Base-by-base conservation (phyloP, 2,113 vertebrate species). In the Poecilia latipinna region DNA sequence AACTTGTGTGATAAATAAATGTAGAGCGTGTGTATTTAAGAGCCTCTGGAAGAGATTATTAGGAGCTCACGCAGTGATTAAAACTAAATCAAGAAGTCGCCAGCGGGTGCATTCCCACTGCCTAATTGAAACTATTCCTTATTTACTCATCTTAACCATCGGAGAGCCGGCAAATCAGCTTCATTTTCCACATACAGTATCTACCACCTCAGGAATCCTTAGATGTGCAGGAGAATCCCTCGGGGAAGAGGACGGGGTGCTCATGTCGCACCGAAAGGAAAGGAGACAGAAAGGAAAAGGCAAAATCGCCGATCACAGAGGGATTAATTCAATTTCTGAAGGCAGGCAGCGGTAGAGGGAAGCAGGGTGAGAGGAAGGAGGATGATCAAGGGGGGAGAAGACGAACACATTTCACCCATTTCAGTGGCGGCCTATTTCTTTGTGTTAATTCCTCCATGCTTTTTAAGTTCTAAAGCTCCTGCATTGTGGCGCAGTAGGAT, bases 81-180 rank as follows among this genome's bases (percentile, higher is more conserved):
- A 86, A 90, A 88, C 69, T 80, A 84, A 88, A 57, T 88, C 77
- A 83, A 93, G 89, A 85, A 76, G 85, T 76, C 19, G 87, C 92
- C 91, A 33, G 74, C 74, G 89, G 91, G 83, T 86, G 88, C 87
- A 79, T 91, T 90, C 84, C 82, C 83, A 26, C 74, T 17, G 72
- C 79, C 84, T 94, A 92, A 93, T 94, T 88, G 92, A 94, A 94
- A 90, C 82, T 86, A 79, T 87, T 91, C 84, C 89, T 91, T 94
- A 94, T 94, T 94, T 93, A 92, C 93, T 92, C 88, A 88, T 90
- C 72, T 84, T 57, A 72, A 85, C 77, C 29, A 88, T 89, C 79
- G 82, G 68, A 65, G 80, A 82, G 82, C 79, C 77, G 73, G 83
- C 79, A 75, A 60, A 88, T 75, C 66, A 63, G 75, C 75, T 90